Percentiles rank a stretch among this genome's conserved stretches.
Conservation (phyloP, 2,888 invertebrate genomes). For the Steinernema scapterisci region DNA sequence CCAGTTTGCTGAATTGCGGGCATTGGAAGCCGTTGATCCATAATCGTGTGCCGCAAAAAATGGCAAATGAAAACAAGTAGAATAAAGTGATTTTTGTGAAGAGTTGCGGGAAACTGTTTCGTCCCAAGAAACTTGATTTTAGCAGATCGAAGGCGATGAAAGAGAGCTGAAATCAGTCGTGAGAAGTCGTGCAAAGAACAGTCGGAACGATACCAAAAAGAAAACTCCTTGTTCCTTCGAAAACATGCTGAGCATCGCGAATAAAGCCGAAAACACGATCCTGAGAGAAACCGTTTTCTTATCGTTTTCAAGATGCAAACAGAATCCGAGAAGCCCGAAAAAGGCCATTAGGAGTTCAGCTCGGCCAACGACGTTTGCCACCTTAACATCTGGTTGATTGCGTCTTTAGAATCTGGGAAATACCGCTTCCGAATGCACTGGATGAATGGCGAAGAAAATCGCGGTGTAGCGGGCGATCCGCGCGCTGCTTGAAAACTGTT, state of each 20-base stretch:
- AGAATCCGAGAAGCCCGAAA: slow-evolving; percentile 77
- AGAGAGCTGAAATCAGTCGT: neutral
- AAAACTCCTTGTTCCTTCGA: slow-evolving; percentile 89
- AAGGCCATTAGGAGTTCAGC: slow-evolving; percentile 86
- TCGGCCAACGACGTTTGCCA: slow-evolving; percentile 87
- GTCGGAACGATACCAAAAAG: slow-evolving; percentile 77
- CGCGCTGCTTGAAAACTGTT: slow-evolving; percentile 33
- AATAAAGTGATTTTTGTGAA: neutral
- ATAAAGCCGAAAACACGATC: neutral
- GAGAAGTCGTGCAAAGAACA: no score
- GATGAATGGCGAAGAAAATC: slow-evolving; percentile 85
- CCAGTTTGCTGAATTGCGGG: slow-evolving; percentile 82
- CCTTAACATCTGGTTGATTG: slow-evolving; percentile 69
- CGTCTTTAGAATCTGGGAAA: slow-evolving; percentile 34
- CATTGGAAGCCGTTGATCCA: slow-evolving; percentile 79
- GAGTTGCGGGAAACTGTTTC: no score
- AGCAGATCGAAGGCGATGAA: neutral
- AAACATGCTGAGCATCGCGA: slow-evolving; percentile 34
- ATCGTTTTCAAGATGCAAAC: slow-evolving; percentile 70
- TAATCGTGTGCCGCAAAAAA: slow-evolving; percentile 71
- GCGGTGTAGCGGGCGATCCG: slow-evolving; percentile 72
- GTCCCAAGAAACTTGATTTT: neutral
- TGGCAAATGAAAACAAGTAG: neutral
- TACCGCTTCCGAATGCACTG: slow-evolving; percentile 88
- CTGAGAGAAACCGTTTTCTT: neutral